phyloP scores from a whole-genome alignment of 2,888 invertebrate species.

The Petrophora chlorosata region DNA sequence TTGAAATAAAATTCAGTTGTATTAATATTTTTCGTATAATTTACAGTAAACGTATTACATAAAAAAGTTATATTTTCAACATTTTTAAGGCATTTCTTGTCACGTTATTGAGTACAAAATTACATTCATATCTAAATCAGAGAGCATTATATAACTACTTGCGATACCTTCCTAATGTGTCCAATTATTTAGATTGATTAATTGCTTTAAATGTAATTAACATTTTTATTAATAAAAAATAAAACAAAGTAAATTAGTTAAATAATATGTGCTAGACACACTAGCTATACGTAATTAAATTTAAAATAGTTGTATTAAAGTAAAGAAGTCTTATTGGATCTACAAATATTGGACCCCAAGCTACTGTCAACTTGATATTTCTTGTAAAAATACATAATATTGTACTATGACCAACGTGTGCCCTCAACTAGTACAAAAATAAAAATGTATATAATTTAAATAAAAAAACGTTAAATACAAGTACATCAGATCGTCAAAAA shows the following conservation, averaged over 20 bases:
- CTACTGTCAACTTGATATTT: background rate
- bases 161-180: too few relatives aligned
- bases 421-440: constrained; percentile 26
- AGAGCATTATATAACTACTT: constrained; percentile 2
- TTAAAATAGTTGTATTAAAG: too few relatives aligned
- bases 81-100: constrained; percentile 52
- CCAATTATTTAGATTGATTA: too few relatives aligned
- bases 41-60: constrained; percentile 54
- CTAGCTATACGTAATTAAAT: too few relatives aligned
- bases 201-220: background rate
- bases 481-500: constrained; percentile 50
- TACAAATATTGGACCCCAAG: too few relatives aligned
- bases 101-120: constrained; percentile 28
- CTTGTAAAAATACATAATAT: constrained; percentile 18
- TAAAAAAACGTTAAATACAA: constrained; percentile 38
- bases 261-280: too few relatives aligned
- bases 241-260: background rate
- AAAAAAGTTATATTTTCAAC: constrained; percentile 46
- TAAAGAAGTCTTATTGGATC: too few relatives aligned
- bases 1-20: background rate
- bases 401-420: constrained; percentile 31
- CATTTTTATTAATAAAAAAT: background rate
- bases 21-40: constrained; percentile 28
- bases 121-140: constrained; percentile 6
- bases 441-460: constrained; percentile 27